Base-by-base conservation (phyloP, 2,113 vertebrate species). In the Campylomormyrus tamandua region DNA sequence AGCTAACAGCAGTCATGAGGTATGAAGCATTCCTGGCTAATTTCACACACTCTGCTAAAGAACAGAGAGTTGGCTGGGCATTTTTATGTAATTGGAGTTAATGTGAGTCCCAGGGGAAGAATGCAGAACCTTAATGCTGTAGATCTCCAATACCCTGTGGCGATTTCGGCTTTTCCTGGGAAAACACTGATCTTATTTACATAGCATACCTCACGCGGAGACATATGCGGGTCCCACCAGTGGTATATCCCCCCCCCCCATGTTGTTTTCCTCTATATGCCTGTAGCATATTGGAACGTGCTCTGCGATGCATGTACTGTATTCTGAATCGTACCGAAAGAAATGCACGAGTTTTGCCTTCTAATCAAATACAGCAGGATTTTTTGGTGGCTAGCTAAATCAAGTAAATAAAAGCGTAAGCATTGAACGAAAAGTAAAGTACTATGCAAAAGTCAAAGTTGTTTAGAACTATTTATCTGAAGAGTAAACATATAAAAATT, bases 11-110 rank as follows among this genome's bases (percentile, higher is more conserved):
- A 74, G 45, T 70, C 58, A 77, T 48, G 66, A 35, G 62, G 58
- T 17, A 89, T 21, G 45, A 35, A 74, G 5, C 88, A 89, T 77
- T 89, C 62, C 66, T 45, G 17, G 45, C 11, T 89, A 89, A 89
- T 35, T 89, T 62, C 35, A 45, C 42, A 88, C 35, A 24, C 58
- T 89, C 8, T 35, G 27, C 45, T 80, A 17, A 89, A 52, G 46
- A 77, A 10, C 46, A 50, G 58, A n/a, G n/a, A 7, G 45, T 48
- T 49, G 49, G 46, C n/a, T 42, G 48, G n/a, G 6, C 48, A 80
- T 89, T 52, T 48, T 56, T 56, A 52, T 83, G 49, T 83, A 83
- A 53, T 53, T 83, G 35, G 31, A 52, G 35, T 50, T 83, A 89
- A 89, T 89, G 49, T 50, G 49, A 89, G 31, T 21, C 39, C 50